These are phyloP conservation scores for Lepus townsendii DNA, from an alignment of 2,797 vertebrate genomes.

Conservation along the genomic window DNA sequence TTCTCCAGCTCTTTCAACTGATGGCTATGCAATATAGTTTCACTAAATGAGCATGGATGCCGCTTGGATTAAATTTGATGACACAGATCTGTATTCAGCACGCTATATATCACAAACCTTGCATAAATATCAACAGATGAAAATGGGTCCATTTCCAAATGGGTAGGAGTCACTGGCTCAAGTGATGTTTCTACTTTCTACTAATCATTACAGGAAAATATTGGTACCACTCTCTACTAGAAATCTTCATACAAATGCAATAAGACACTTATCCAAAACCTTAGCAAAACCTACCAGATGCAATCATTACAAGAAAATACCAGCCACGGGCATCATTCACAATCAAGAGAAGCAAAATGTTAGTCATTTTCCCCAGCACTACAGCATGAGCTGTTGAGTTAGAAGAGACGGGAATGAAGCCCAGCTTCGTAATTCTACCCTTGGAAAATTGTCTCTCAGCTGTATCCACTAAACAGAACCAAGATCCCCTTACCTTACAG, in stretches of 20 bases:
- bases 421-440: not conserved
- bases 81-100: not conserved
- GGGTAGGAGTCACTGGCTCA: not conserved
- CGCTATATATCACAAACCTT: not conserved
- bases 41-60: not conserved
- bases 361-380: not conserved
- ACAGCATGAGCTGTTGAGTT: not conserved
- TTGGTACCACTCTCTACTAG: not conserved
- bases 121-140: conserved; percentile 10
- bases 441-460: not conserved
- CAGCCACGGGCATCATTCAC: not conserved
- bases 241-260: not conserved
- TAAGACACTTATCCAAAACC: not conserved
- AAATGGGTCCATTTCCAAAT: not conserved
- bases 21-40: not conserved
- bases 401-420: not conserved
- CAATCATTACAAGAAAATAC: not conserved
- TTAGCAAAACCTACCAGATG: not conserved
- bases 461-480: not conserved
- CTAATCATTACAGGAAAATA: not conserved
- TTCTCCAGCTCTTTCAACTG: conserved; percentile 8
- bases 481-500: not conserved
- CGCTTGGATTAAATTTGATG: not conserved
- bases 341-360: not conserved
- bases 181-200: not conserved